These are phyloP conservation scores for Philaethria dido DNA, from an alignment of 2,888 invertebrate genomes.

Conservation along the genomic window DNA sequence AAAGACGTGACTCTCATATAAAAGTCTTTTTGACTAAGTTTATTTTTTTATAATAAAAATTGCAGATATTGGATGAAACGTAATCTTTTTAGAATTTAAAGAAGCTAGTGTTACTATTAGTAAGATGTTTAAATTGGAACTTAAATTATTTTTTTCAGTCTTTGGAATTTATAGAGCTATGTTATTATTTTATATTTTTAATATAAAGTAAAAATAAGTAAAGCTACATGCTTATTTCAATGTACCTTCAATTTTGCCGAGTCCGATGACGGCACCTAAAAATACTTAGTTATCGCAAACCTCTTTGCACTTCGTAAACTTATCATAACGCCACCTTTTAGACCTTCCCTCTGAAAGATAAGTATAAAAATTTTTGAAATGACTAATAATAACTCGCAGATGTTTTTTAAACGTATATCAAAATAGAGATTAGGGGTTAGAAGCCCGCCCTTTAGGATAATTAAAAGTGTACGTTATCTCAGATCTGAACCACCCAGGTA, in stretches of 20 bases:
- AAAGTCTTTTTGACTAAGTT: neutral
- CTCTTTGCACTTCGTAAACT: conserved; percentile 34
- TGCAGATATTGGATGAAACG: too few species aligned
- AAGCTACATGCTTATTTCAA: neutral
- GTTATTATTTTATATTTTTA: neutral
- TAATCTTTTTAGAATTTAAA: too few species aligned
- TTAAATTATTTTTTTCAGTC: too few species aligned
- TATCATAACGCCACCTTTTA: conserved; percentile 34
- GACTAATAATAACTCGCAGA: conserved; percentile 63
- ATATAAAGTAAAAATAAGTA: neutral
- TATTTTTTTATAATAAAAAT: neutral
- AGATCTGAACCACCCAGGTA: conserved; percentile 74
- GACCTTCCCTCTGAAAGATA: conserved; percentile 35
- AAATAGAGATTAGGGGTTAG: conserved; percentile 79
- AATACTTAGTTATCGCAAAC: conserved; percentile 31
- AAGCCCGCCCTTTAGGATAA: conserved; percentile 70
- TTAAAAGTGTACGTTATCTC: conserved; percentile 73
- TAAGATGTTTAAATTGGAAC: too few species aligned
- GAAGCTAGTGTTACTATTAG: too few species aligned
- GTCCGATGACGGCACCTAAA: conserved; percentile 8
- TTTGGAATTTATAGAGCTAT: neutral
- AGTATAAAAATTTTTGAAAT: conserved; percentile 12
- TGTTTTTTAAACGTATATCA: conserved; percentile 65
- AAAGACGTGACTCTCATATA: neutral
- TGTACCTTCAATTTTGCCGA: neutral